Percentiles rank a stretch among this genome's conserved stretches.
Conservation (phyloP, 2,888 invertebrate species). For the Kryphioiulus occultus region DNA sequence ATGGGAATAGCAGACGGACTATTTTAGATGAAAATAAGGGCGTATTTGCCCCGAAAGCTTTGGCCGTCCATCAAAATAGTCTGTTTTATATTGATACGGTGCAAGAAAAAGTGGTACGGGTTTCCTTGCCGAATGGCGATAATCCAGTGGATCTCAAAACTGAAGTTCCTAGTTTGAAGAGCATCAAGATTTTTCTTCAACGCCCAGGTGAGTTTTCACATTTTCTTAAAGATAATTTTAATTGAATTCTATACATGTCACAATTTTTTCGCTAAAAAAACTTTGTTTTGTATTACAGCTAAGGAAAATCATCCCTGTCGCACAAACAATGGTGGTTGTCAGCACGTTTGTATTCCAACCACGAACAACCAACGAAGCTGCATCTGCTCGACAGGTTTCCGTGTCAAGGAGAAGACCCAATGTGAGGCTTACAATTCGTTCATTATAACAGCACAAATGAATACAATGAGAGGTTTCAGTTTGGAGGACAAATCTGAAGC, state of each 20-base stretch:
- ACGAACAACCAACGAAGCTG: constrained; percentile 80
- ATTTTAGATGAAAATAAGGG: constrained; percentile 73
- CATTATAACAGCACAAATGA: constrained; percentile 89
- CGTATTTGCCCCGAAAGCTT: constrained; percentile 79
- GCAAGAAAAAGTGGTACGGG: constrained; percentile 87
- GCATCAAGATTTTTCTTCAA: constrained; percentile 87
- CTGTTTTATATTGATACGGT: constrained; percentile 87
- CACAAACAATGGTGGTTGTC: constrained; percentile 88
- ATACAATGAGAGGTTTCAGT: constrained; percentile 87
- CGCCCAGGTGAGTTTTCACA: constrained; percentile 66
- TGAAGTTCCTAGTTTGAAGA: constrained; percentile 73
- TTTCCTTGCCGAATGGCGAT: constrained; percentile 80
- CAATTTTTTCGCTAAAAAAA: neutral
- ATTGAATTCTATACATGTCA: neutral
- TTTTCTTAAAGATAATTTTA: neutral
- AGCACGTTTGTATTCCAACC: constrained; percentile 90
- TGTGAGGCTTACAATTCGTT: constrained; percentile 87
- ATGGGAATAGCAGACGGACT: constrained; percentile 74
- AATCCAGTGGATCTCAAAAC: constrained; percentile 86
- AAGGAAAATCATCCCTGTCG: constrained; percentile 80
- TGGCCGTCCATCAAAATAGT: constrained; percentile 81
- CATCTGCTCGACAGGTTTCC: constrained; percentile 89
- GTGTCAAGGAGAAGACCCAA: constrained; percentile 72
- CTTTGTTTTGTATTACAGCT: constrained; percentile 27
- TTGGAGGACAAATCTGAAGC: constrained; percentile 86